Conservation (phyloP, 2,113 vertebrate species). For the Leptosomus discolor region DNA sequence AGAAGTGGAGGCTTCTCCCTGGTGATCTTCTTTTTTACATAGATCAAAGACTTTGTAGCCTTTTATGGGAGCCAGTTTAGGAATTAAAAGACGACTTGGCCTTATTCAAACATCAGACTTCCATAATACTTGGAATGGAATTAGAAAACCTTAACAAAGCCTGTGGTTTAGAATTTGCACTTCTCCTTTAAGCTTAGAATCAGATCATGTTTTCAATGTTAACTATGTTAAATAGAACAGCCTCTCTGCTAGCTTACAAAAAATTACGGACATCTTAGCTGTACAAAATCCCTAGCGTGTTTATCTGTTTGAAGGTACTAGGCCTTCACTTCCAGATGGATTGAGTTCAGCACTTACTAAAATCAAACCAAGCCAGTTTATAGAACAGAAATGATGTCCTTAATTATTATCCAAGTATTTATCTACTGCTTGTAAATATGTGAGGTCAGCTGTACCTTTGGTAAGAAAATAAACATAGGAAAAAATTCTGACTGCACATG, state of each 20-base stretch:
- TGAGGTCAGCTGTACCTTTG: not conserved
- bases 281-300: not conserved
- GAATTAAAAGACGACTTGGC: conserved; percentile 45
- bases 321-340: not conserved
- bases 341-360: not conserved
- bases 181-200: conserved; percentile 19
- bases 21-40: conserved; percentile 26
- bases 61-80: conserved; percentile 46
- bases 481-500: not conserved
- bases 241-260: not conserved
- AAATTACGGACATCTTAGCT: not conserved
- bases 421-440: not conserved
- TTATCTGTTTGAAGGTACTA: not conserved
- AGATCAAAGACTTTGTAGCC: conserved; percentile 51
- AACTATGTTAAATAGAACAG: not conserved
- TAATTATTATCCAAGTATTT: not conserved
- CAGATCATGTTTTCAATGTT: conserved; percentile 2
- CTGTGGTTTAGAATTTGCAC: conserved; percentile 29
- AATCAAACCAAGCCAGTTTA: not conserved
- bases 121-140: conserved; percentile 52
- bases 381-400: not conserved
- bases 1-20: conserved; percentile 46
- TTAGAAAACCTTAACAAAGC: conserved; percentile 29
- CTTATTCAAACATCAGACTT: conserved; percentile 47
- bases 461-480: not conserved